phyloP scores from a whole-genome alignment of 2,888 invertebrate genomes.

The Prosopocoilus inquinatus region DNA sequence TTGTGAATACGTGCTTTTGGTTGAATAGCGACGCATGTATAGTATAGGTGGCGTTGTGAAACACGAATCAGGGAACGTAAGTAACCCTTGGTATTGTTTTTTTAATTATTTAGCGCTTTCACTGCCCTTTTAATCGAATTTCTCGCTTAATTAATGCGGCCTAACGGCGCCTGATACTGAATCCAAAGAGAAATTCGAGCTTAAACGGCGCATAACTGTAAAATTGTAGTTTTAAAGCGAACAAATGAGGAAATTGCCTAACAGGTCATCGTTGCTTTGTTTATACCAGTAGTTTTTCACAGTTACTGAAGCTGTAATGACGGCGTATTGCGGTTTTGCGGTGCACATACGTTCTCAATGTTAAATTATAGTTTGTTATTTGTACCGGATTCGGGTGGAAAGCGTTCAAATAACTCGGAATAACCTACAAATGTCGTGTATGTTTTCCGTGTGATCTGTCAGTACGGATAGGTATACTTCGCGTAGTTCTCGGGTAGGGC shows the following conservation, averaged over 20 bases:
- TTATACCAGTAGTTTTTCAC: constrained; percentile 35
- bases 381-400: background rate
- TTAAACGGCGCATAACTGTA: constrained; percentile 29
- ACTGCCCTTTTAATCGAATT: constrained; percentile 32
- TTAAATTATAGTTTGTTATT: too few species aligned
- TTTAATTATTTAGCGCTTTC: constrained; percentile 38
- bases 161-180: constrained; percentile 18
- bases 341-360: background rate
- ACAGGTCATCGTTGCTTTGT: constrained; percentile 52
- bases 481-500: constrained; percentile 32
- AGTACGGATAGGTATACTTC: constrained; percentile 31
- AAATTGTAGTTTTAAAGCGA: constrained; percentile 36
- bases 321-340: constrained; percentile 6
- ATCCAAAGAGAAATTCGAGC: constrained; percentile 30
- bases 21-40: constrained; percentile 49
- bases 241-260: constrained; percentile 48
- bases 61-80: constrained; percentile 51
- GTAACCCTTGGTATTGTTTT: constrained; percentile 49
- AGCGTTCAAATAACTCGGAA: constrained; percentile 8
- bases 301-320: constrained; percentile 20
- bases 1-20: constrained; percentile 52
- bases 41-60: constrained; percentile 51
- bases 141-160: constrained; percentile 30
- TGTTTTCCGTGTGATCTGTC: constrained; percentile 27
- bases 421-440: constrained; percentile 20